These are phyloP conservation scores for Pygoscelis antarcticus DNA, from an alignment of 2,113 vertebrate genomes.

Conservation along the genomic window DNA sequence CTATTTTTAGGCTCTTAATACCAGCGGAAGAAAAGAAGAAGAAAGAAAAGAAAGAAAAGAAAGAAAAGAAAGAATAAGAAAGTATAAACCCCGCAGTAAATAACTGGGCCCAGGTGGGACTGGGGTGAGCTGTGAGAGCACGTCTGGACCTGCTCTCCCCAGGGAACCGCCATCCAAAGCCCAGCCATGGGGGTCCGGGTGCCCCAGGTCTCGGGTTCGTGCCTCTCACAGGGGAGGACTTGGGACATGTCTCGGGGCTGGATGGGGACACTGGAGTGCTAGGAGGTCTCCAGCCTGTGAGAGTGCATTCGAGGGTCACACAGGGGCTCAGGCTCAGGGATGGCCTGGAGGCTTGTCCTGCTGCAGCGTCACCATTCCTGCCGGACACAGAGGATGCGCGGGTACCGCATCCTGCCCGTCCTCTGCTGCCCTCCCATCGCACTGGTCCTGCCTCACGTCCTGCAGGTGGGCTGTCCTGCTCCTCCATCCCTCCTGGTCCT, in stretches of 20 bases:
- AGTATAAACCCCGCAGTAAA: not conserved
- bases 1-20: conserved; percentile 10
- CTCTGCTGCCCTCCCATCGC: not conserved
- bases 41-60: not conserved
- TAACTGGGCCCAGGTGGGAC: not conserved
- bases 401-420: not conserved
- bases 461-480: not conserved
- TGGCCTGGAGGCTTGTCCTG: not conserved
- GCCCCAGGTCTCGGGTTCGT: not conserved
- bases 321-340: not conserved
- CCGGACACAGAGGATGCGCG: rapidly evolving
- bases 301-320: rapidly evolving
- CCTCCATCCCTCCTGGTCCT: not conserved
- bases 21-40: not conserved
- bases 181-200: not conserved
- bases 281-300: not conserved
- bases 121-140: not conserved
- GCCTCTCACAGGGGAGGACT: rapidly evolving
- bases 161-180: not conserved
- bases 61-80: not conserved
- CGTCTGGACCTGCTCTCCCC: not conserved
- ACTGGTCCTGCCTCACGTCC: rapidly evolving
- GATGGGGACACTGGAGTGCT: not conserved
- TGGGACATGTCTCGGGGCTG: rapidly evolving
- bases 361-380: not conserved